Conservation (phyloP, 2,113 vertebrate species). For the Cephalopterus ornatus region DNA sequence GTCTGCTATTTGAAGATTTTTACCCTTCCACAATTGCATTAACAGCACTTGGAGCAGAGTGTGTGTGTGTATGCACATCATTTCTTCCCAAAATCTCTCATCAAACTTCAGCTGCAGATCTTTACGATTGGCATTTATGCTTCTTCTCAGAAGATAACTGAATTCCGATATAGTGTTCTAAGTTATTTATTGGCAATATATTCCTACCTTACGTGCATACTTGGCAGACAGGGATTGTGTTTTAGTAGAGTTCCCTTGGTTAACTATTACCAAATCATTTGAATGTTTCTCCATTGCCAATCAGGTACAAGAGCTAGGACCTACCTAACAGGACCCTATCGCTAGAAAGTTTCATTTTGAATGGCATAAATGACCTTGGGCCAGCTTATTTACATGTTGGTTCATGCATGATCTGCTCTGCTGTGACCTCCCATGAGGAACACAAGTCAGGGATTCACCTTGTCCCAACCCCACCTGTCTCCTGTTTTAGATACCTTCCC, state of each 20-base stretch:
- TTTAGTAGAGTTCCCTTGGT: neutral
- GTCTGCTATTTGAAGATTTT: neutral
- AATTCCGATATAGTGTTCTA: neutral
- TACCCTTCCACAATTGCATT: neutral
- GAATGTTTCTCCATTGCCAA: neutral
- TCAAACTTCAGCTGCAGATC: neutral
- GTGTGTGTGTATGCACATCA: neutral
- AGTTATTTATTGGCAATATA: neutral
- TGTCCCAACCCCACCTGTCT: neutral
- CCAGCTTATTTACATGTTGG: neutral
- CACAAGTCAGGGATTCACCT: neutral
- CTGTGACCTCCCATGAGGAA: neutral
- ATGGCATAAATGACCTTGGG: neutral
- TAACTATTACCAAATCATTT: neutral
- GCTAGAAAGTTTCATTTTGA: neutral
- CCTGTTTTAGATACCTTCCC: neutral
- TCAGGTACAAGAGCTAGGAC: neutral
- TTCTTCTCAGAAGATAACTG: neutral
- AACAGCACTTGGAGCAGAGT: neutral
- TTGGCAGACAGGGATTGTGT: neutral
- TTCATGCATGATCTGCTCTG: neutral
- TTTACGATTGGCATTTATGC: rapidly evolving
- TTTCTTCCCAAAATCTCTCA: neutral
- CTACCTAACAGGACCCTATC: neutral
- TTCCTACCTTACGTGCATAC: neutral